Evolutionary conservation across 2,888 invertebrate genomes (phyloP).

Genomic region (Halocaridina rubra): DNA sequence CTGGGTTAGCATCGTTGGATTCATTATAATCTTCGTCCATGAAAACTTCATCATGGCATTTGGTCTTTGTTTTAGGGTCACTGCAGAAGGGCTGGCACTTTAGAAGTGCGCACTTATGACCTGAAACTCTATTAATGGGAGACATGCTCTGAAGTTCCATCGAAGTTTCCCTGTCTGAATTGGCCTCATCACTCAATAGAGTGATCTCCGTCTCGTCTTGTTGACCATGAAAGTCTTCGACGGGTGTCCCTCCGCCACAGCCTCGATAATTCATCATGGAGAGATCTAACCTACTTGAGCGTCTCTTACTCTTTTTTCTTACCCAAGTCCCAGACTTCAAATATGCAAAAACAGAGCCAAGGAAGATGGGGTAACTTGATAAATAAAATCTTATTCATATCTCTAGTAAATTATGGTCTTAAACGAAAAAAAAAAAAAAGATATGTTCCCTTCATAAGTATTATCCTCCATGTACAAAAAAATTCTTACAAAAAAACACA

Average conservation of each 20-base stretch:
- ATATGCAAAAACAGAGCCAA: not conserved
- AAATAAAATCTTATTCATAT: not conserved
- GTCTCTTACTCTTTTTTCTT: slow-evolving; percentile 19
- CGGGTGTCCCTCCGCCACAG: too few species aligned
- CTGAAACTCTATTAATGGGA: slow-evolving; percentile 2
- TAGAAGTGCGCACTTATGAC: not conserved
- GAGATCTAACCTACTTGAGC: not conserved
- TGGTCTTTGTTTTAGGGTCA: not conserved
- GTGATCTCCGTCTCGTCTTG: slow-evolving; percentile 18
- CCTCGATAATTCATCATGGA: not conserved
- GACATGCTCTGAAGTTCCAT: slow-evolving; percentile 1
- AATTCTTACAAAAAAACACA: too few species aligned
- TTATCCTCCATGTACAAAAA: too few species aligned
- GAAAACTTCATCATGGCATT: not conserved
- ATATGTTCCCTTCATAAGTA: too few species aligned
- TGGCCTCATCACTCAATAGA: slow-evolving; percentile 15
- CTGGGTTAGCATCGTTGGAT: not conserved
- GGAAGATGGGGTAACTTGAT: not conserved
- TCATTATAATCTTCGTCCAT: not conserved
- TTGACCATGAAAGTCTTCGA: not conserved
- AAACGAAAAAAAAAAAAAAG: not conserved
- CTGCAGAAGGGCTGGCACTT: not conserved
- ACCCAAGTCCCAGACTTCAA: slow-evolving; percentile 31
- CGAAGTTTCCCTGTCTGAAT: slow-evolving; percentile 9
- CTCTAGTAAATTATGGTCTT: not conserved